These are phyloP conservation scores for Timema podura DNA, from an alignment of 2,888 invertebrate genomes.

Conservation along the genomic window DNA sequence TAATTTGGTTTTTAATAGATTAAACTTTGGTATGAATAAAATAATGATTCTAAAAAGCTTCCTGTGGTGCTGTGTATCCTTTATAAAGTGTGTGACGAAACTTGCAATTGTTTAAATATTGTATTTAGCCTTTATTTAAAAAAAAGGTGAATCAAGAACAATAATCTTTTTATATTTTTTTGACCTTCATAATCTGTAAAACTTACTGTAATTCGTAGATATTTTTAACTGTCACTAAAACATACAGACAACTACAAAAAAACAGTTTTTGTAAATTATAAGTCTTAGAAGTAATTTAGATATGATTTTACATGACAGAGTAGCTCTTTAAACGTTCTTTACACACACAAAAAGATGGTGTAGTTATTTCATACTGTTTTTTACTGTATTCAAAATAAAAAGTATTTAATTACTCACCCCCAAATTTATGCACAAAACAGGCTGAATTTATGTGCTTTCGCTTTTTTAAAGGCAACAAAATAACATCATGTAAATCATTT, in stretches of 20 bases:
- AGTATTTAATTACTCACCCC: conserved; percentile 2
- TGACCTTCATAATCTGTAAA: background rate
- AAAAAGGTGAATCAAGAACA: conserved; percentile 1
- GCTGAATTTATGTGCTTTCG: background rate
- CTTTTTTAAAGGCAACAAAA: background rate
- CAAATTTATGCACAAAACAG: conserved; percentile 4
- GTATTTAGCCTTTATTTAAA: no score
- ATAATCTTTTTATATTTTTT: conserved; percentile 17
- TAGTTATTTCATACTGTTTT: conserved; percentile 28
- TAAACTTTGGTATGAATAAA: no score
- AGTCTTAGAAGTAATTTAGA: conserved; percentile 1
- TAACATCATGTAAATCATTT: no score
- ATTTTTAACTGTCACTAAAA: conserved; percentile 7
- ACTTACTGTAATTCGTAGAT: no score
- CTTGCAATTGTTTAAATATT: no score
- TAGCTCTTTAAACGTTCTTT: conserved; percentile 6
- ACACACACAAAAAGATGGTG: conserved; percentile 19
- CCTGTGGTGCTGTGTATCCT: background rate
- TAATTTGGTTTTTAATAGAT: no score
- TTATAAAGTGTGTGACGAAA: conserved; percentile 15
- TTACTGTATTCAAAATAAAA: conserved; percentile 27
- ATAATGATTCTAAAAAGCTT: no score
- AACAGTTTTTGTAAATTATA: conserved; percentile 1
- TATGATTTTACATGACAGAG: conserved; percentile 13
- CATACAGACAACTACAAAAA: background rate